phyloP scores from a whole-genome alignment of 2,113 vertebrate species.

The Cochlearius cochlearius region DNA sequence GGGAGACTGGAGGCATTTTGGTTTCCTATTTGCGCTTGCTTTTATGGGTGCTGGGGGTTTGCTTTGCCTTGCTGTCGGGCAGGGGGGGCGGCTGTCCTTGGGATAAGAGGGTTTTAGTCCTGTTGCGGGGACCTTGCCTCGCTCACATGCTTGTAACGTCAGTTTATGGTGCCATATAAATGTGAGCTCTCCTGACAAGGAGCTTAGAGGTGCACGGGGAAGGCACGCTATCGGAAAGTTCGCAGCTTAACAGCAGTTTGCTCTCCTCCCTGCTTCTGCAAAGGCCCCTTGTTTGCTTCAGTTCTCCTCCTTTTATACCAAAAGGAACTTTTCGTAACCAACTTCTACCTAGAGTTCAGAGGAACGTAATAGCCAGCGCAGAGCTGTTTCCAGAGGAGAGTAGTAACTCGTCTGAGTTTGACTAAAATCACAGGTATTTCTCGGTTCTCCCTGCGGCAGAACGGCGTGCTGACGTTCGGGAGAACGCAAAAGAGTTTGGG shows the following conservation, averaged over 20 bases:
- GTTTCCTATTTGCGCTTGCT: not conserved
- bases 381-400: not conserved
- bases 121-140: not conserved
- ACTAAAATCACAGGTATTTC: not conserved
- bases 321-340: not conserved
- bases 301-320: not conserved
- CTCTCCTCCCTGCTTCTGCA: not conserved
- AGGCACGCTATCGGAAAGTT: not conserved
- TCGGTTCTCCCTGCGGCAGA: not conserved
- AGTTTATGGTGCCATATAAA: not conserved
- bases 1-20: not conserved
- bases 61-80: not conserved
- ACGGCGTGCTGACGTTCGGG: not conserved
- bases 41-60: not conserved
- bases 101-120: not conserved
- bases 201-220: not conserved
- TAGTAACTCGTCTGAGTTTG: not conserved
- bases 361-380: not conserved
- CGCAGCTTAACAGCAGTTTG: not conserved
- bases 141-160: not conserved
- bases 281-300: not conserved
- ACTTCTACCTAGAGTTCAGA: rapidly evolving
- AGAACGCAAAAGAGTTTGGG: not conserved
- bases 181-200: not conserved
- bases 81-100: not conserved